Evolutionary conservation across 1,140 invertebrate genomes (phyloP).

Genomic region (Sarcophaga peregrina): DNA sequence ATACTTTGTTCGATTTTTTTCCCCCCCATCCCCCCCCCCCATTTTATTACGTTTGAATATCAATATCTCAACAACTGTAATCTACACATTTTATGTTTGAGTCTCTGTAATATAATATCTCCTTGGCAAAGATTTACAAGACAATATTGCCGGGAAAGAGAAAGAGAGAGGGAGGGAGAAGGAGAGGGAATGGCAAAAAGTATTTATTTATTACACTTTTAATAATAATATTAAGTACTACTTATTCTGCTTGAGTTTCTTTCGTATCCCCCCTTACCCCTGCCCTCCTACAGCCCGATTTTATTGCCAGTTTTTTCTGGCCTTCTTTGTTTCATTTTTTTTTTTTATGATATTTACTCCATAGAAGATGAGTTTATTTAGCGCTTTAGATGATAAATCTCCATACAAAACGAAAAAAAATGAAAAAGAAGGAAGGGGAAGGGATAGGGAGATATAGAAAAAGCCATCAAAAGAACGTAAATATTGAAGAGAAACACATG

Average conservation of each 20-base stretch:
- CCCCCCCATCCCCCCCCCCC: too few relatives aligned
- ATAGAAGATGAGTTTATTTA: conserved; percentile 14
- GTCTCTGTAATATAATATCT: not conserved
- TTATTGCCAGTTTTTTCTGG: not conserved
- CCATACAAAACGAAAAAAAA: too few relatives aligned
- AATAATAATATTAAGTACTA: conserved; percentile 3
- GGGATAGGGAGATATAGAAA: too few relatives aligned
- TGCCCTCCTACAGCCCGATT: too few relatives aligned
- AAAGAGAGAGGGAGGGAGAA: too few relatives aligned
- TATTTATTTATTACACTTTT: conserved; percentile 22
- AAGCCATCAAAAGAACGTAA: too few relatives aligned
- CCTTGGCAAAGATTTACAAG: not conserved
- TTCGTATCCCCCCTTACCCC: too few relatives aligned
- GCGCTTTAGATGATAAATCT: not conserved
- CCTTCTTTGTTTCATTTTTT: not conserved
- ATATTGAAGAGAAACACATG: too few relatives aligned
- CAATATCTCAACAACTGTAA: not conserved
- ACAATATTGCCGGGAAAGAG: not conserved
- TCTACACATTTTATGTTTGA: conserved; percentile 12
- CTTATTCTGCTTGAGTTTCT: too few relatives aligned
- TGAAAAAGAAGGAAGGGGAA: too few relatives aligned
- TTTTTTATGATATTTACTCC: conserved; percentile 8
- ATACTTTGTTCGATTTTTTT: too few relatives aligned
- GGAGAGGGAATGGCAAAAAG: not conserved
- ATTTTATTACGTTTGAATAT: conserved; percentile 19